Conservation (phyloP, 2,888 invertebrate species). For the Cybosia mesomella region DNA sequence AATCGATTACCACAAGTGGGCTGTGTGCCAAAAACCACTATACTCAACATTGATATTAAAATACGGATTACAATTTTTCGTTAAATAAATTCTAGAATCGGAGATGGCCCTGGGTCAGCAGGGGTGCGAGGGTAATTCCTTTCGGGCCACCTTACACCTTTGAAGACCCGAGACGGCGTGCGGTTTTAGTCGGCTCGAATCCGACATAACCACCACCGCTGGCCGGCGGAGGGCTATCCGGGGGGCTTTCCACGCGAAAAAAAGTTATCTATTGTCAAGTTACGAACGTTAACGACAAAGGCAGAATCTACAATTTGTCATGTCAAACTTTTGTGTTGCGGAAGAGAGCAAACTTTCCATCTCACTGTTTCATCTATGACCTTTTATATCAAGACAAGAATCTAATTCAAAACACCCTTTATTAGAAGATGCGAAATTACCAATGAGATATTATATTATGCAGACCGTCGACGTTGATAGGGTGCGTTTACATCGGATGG, state of each 20-base stretch:
- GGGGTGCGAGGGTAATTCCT: too few species aligned
- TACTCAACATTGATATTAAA: too few species aligned
- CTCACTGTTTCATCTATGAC: neutral
- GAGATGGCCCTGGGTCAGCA: too few species aligned
- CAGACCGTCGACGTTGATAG: neutral
- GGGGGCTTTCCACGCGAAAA: too few species aligned
- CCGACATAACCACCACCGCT: too few species aligned
- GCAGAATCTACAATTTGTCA: neutral
- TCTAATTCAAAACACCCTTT: constrained; percentile 7
- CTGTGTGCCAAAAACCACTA: too few species aligned
- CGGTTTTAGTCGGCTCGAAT: too few species aligned
- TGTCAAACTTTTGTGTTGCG: neutral
- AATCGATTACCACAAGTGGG: neutral
- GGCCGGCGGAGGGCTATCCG: too few species aligned
- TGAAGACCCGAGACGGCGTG: too few species aligned
- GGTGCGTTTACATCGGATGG: neutral
- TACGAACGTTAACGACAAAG: neutral
- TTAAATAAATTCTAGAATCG: too few species aligned
- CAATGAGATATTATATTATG: neutral
- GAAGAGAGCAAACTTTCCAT: neutral
- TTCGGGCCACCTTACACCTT: too few species aligned
- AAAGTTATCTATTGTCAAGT: neutral
- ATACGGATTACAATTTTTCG: neutral
- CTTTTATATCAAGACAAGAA: neutral
- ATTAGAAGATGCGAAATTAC: neutral